Evolutionary conservation across 2,888 invertebrate species (phyloP).

Genomic region (Dicyrtoma fusca): DNA sequence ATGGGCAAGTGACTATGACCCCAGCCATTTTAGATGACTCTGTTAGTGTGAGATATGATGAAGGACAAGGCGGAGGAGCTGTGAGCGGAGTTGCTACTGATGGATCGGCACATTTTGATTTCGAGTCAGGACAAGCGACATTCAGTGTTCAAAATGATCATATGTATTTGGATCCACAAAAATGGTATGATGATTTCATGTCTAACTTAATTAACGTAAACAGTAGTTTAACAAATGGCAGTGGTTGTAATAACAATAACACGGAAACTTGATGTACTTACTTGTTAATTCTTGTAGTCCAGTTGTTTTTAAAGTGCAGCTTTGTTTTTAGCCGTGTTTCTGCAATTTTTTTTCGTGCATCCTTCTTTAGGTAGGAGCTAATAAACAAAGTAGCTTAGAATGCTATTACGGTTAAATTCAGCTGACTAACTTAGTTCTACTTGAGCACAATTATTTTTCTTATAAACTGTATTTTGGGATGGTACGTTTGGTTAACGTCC

Average conservation of each 20-base stretch:
- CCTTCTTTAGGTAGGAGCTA: no score
- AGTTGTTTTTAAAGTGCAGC: no score
- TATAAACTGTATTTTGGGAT: no score
- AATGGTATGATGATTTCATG: constrained; percentile 38
- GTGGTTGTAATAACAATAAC: not conserved
- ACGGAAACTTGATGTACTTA: not conserved
- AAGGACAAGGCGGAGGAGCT: not conserved
- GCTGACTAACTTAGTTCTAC: no score
- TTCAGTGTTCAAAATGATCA: constrained; percentile 46
- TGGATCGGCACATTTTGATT: constrained; percentile 36
- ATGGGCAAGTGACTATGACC: constrained; percentile 44
- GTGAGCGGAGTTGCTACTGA: constrained; percentile 26
- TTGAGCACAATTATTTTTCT: no score
- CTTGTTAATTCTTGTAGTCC: not conserved
- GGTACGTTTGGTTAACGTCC: no score
- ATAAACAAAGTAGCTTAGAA: no score
- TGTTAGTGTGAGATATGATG: not conserved
- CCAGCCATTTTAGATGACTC: constrained; percentile 43
- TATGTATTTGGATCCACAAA: constrained; percentile 46
- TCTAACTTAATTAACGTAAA: not conserved
- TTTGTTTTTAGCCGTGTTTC: no score
- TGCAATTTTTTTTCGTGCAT: no score
- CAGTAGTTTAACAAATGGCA: not conserved
- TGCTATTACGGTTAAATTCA: no score
- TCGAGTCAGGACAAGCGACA: constrained; percentile 34